Percentiles rank a stretch among this genome's conserved stretches.
Evolutionary conservation across 2,113 vertebrate species (phyloP).

Genomic region (Myanophis thanlyinensis): DNA sequence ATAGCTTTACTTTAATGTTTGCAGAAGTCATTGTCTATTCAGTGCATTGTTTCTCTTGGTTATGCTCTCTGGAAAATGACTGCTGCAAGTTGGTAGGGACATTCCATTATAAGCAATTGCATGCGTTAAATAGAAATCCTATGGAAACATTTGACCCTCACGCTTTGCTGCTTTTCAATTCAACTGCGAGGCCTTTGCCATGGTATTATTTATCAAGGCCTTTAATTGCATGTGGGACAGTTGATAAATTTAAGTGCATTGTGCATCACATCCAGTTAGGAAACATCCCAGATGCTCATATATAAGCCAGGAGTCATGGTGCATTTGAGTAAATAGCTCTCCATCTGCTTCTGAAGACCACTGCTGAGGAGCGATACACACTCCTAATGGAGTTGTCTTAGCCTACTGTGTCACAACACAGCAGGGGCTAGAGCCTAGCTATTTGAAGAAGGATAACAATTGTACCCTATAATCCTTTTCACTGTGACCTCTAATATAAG

Average conservation of each 20-base stretch:
- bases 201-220: constrained; percentile 60
- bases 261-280: constrained; percentile 41
- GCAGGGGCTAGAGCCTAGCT: constrained; percentile 9
- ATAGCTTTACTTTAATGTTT: constrained; percentile 8
- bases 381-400: constrained; percentile 58
- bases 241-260: constrained; percentile 46
- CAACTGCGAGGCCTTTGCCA: constrained; percentile 31
- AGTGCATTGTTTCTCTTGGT: neutral
- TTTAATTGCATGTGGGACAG: constrained; percentile 49
- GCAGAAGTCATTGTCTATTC: neutral
- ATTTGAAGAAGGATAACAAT: constrained; percentile 18
- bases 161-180: constrained; percentile 57
- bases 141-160: constrained; percentile 61
- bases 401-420: constrained; percentile 40
- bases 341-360: constrained; percentile 54
- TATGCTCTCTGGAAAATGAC: neutral
- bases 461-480: constrained; percentile 34
- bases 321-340: constrained; percentile 62
- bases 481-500: neutral
- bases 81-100: constrained; percentile 30
- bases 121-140: constrained; percentile 54
- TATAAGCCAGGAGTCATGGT: constrained; percentile 55
- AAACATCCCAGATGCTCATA: constrained; percentile 61
- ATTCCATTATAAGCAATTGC: constrained; percentile 52
- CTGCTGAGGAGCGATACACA: constrained; percentile 36